Conservation (phyloP, 2,113 vertebrate genomes). For the Vulpes vulpes region DNA sequence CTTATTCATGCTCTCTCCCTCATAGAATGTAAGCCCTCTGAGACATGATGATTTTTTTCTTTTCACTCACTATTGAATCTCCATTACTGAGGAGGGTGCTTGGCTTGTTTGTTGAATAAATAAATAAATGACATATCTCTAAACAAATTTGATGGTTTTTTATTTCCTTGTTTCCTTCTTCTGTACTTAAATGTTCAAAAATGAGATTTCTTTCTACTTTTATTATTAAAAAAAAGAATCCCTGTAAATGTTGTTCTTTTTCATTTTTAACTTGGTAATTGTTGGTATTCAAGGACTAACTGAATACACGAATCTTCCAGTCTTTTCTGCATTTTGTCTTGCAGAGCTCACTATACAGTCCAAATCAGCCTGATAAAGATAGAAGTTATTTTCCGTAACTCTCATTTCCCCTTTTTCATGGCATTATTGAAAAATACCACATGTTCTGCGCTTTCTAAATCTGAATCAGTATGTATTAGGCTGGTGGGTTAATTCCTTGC, state of each 20-base stretch:
- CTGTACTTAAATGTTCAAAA: conserved; percentile 3
- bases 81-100: not conserved
- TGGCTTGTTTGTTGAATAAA: not conserved
- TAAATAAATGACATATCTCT: not conserved
- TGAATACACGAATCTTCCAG: not conserved
- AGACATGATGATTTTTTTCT: not conserved
- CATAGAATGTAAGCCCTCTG: not conserved
- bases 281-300: not conserved
- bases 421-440: not conserved
- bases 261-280: not conserved
- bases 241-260: not conserved
- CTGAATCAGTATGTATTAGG: not conserved
- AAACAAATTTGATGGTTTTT: conserved; percentile 19
- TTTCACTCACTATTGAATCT: not conserved
- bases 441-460: conserved; percentile 21
- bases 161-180: conserved; percentile 35
- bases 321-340: not conserved
- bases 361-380: not conserved
- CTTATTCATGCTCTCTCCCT: not conserved
- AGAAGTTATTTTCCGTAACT: not conserved
- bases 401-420: conserved; percentile 25
- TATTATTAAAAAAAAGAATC: not conserved
- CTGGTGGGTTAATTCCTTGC: not conserved
- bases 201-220: not conserved
- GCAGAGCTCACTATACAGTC: not conserved